Percentiles rank a stretch among this genome's conserved stretches.
phyloP scores from a whole-genome alignment of 2,888 invertebrate genomes.

The Melipona beecheii region DNA sequence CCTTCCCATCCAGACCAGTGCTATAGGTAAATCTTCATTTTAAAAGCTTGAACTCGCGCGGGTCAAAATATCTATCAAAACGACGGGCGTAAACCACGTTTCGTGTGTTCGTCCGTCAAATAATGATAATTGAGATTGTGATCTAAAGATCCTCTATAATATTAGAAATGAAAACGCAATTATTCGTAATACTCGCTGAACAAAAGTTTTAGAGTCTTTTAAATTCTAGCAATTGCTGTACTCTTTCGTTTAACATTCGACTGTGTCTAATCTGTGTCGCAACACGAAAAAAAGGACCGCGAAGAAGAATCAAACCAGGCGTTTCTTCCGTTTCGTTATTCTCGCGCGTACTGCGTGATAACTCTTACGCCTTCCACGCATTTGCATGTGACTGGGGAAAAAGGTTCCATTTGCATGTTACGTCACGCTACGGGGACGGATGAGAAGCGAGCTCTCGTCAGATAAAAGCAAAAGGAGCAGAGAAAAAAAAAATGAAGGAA shows the following conservation, averaged over 20 bases:
- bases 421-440: slow-evolving; percentile 47
- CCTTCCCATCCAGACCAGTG: slow-evolving; percentile 90
- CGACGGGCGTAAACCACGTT: neutral
- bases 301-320: slow-evolving; percentile 46
- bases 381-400: slow-evolving; percentile 55
- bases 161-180: too few species aligned
- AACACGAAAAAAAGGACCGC: slow-evolving; percentile 14
- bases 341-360: slow-evolving; percentile 59
- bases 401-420: slow-evolving; percentile 61
- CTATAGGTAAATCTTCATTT: slow-evolving; percentile 83
- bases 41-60: slow-evolving; percentile 40
- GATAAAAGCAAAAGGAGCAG: slow-evolving; percentile 7
- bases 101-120: neutral
- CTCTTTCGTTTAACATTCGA: slow-evolving; percentile 17
- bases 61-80: neutral
- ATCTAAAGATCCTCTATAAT: too few species aligned
- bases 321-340: slow-evolving; percentile 61
- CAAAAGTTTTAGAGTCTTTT: neutral
- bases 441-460: slow-evolving; percentile 44
- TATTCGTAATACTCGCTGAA: too few species aligned
- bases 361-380: slow-evolving; percentile 43
- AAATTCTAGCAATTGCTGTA: neutral
- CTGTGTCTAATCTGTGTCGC: neutral
- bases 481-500: neutral
- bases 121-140: too few species aligned